Evolutionary conservation across 2,888 invertebrate genomes (phyloP).

Genomic region (Ormyrus nitidulus): DNA sequence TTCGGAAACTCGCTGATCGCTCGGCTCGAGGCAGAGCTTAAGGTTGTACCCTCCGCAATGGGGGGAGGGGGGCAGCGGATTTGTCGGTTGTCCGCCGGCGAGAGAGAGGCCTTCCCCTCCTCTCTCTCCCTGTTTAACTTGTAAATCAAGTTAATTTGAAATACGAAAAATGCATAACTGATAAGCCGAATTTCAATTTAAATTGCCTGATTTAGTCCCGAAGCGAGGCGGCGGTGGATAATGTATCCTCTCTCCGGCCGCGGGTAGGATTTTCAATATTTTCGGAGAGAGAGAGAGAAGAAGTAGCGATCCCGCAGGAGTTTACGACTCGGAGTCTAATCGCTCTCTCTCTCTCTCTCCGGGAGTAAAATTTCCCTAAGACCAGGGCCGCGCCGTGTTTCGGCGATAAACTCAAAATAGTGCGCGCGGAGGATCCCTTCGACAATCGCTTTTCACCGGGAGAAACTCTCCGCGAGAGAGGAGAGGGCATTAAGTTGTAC

Average conservation of each 20-base stretch:
- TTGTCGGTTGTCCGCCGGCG: not conserved
- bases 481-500: not conserved
- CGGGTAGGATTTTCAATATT: too few species aligned
- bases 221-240: too few species aligned
- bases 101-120: not conserved
- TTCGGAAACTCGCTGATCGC: conserved; percentile 34
- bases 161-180: not conserved
- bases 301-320: too few species aligned
- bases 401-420: conserved; percentile 33
- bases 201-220: not conserved
- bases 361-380: conserved; percentile 27
- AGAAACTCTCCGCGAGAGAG: not conserved
- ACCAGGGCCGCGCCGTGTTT: not conserved
- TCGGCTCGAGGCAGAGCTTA: conserved; percentile 23
- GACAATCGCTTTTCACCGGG: conserved; percentile 41
- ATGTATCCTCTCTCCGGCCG: too few species aligned
- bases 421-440: conserved; percentile 24
- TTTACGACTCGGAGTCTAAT: not conserved
- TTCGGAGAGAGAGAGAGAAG: too few species aligned
- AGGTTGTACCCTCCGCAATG: not conserved
- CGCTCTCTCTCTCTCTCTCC: not conserved
- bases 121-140: conserved; percentile 2
- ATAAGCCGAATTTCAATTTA: not conserved
- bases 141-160: conserved; percentile 26
- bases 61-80: not conserved